Percentiles rank a stretch among this genome's conserved stretches.
Evolutionary conservation across 1,140 invertebrate genomes (phyloP).

Genomic region (Aphidius ervi): DNA sequence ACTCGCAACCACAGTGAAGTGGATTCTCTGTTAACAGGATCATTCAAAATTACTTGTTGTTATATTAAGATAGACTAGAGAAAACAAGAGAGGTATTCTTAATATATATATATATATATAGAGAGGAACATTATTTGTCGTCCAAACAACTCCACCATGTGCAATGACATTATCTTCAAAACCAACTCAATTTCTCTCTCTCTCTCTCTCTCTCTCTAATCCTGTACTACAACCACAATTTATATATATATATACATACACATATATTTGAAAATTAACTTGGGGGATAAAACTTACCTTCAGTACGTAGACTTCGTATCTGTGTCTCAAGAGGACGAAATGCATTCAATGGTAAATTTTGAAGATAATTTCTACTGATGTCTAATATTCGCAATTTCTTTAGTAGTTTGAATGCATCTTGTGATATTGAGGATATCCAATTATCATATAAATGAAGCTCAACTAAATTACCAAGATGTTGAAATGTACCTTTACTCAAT

Average conservation of each 20-base stretch:
- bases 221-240: too few species aligned
- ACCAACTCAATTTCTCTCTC: too few species aligned
- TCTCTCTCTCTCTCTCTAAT: too few species aligned
- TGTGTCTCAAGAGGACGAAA: slow-evolving; percentile 75
- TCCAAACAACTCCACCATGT: too few species aligned
- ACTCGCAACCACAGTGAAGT: slow-evolving; percentile 75
- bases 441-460: slow-evolving; percentile 79
- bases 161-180: too few species aligned
- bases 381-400: slow-evolving; percentile 77
- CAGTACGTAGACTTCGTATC: slow-evolving; percentile 68
- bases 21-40: slow-evolving; percentile 71
- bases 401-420: slow-evolving; percentile 72
- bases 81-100: too few species aligned
- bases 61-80: too few species aligned
- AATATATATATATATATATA: too few species aligned
- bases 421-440: slow-evolving; percentile 72
- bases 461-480: slow-evolving; percentile 66
- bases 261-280: neutral
- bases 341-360: slow-evolving; percentile 72
- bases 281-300: slow-evolving; percentile 59
- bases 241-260: too few species aligned
- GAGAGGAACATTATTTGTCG: too few species aligned
- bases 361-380: slow-evolving; percentile 79
- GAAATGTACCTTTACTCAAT: slow-evolving; percentile 72
- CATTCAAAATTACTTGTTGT: neutral